A percentile compares a stretch with the other conserved stretches of the same genome.
Conservation (phyloP, 2,888 invertebrate species). For the Ommatoiulus sabulosus region DNA sequence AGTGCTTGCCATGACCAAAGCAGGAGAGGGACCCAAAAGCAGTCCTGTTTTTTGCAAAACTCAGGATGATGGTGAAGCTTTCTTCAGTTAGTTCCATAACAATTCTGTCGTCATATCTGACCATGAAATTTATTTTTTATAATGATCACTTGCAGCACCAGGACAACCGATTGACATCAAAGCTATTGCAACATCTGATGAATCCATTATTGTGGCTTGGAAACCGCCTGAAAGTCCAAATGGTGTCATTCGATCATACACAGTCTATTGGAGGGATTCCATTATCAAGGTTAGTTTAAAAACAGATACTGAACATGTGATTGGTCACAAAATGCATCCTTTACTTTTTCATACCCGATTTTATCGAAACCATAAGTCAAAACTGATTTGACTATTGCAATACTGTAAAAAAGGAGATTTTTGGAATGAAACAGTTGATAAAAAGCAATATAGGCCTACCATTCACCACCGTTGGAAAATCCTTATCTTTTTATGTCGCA, state of each 20-base stretch:
- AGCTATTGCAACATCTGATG: slow-evolving; percentile 90
- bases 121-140: no score
- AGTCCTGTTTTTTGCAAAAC: slow-evolving; percentile 91
- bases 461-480: no score
- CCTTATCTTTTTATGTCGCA: no score
- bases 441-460: no score
- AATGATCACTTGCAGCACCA: slow-evolving; percentile 75
- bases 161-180: slow-evolving; percentile 94
- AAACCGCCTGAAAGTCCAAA: slow-evolving; percentile 92
- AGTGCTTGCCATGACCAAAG: slow-evolving; percentile 93
- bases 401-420: no score
- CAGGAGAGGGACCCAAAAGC: slow-evolving; percentile 92
- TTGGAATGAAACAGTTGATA: no score
- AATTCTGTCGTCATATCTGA: no score
- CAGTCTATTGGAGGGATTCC: slow-evolving; percentile 78
- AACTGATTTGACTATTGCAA: no score
- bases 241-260: slow-evolving; percentile 92
- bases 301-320: not conserved
- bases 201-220: slow-evolving; percentile 94
- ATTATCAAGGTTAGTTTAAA: slow-evolving; percentile 62
- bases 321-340: no score
- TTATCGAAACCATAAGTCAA: no score
- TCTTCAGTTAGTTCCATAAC: no score
- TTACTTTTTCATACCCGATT: no score
- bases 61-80: slow-evolving; percentile 95